Base-by-base conservation (phyloP, 2,888 invertebrate species). In the Metalampra italica region DNA sequence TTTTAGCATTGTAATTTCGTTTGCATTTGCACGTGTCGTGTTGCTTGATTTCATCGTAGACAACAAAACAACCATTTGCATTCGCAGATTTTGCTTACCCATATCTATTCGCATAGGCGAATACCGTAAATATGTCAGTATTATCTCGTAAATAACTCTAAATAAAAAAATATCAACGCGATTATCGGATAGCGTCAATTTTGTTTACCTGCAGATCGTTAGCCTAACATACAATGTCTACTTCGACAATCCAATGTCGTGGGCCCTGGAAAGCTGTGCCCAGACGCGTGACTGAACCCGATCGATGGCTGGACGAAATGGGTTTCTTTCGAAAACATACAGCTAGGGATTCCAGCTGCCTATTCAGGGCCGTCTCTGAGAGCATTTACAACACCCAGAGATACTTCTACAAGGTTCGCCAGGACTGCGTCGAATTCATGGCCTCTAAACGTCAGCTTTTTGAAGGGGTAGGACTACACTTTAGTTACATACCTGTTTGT, bases 311-410 rank as follows among this genome's bases (percentile, higher is more conserved):
- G 62, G 95, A 95, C 64, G 91, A 92, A 57, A 91, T 94, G 75
- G 95, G 95, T 38, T 93, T 94, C 69, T 96, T 95, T 77, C 91
- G 97, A 62, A 98, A 98, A 90, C 95, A 95, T 68, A 94, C 95
- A 13, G 96, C 97, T 47, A 93, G 94, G 68, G 97, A 98, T 89
- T 94, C 96, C 46, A 95, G 95, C 52, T 97, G 96, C 72, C 88
- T 98, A 43, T 98, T 97, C 82, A 92, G 97, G 63, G 95, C 95
- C 9, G 93, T 97, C 46, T 94, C 97, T 36, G 97, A 98, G 82
- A 96, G 97, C 84, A 92, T 94, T 61, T 92, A 86, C 65, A 91
- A 91, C 48, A 91, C 91, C 22, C 92, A 97, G 84, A 84, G 93
- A 57, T 93, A 93, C 77, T 96, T 96, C 75, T 90, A 93, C 63